Conservation (phyloP, 2,113 vertebrate genomes). For the Tragelaphus strepsiceros region DNA sequence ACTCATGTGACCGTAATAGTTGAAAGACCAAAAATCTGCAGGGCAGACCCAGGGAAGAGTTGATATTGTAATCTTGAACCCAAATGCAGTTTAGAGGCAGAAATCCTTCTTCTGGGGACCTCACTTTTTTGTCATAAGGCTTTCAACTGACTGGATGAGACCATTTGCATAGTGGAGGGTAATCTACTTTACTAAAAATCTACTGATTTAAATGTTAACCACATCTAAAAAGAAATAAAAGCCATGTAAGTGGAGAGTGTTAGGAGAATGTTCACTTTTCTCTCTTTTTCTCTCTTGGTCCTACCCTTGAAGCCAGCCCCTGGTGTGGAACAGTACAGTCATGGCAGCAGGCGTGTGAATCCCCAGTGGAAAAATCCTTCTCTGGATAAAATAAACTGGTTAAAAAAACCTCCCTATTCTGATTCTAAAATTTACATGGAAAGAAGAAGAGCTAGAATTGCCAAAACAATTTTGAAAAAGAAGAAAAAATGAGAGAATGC, state of each 20-base stretch:
- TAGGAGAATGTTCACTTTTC: not conserved
- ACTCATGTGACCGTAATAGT: too few species aligned
- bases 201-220: not conserved
- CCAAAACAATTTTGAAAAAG: not conserved
- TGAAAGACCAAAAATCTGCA: not conserved
- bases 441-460: not conserved
- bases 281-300: not conserved
- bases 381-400: not conserved
- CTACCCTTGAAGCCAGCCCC: not conserved
- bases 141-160: not conserved
- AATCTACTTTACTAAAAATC: not conserved
- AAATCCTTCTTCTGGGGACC: not conserved
- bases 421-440: not conserved
- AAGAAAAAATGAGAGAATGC: not conserved
- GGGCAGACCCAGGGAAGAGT: not conserved
- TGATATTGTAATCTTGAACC: not conserved
- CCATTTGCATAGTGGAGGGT: too few species aligned
- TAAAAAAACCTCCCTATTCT: not conserved
- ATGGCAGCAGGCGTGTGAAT: not conserved
- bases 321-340: not conserved
- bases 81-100: not conserved
- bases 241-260: not conserved
- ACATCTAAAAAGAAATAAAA: not conserved
- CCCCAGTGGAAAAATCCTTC: not conserved
- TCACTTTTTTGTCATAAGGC: not conserved